Conservation (phyloP, 2,113 vertebrate species). For the Lynx canadensis region DNA sequence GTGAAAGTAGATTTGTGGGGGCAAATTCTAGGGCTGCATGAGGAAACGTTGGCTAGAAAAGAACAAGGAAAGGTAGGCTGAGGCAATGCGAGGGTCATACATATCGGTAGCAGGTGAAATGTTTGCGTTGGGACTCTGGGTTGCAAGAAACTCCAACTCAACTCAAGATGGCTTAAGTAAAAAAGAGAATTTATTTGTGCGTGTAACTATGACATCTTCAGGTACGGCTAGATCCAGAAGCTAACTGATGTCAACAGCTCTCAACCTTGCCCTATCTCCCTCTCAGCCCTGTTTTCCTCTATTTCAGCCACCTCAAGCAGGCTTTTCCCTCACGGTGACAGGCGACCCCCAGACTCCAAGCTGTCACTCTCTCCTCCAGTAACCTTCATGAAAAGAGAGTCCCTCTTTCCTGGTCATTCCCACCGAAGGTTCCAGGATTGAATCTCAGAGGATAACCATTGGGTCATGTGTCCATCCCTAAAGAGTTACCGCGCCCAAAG, state of each 20-base stretch:
- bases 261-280: background rate
- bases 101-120: fast-evolving
- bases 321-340: background rate
- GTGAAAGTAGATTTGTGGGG: background rate
- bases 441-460: background rate
- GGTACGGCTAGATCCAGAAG: background rate
- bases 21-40: background rate
- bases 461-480: background rate
- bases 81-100: background rate
- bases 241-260: background rate
- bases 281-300: background rate
- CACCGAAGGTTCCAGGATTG: background rate
- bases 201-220: background rate
- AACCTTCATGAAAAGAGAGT: background rate
- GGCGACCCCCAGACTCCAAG: background rate
- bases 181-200: background rate
- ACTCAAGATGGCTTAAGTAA: background rate
- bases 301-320: background rate
- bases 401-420: background rate
- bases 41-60: background rate
- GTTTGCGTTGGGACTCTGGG: background rate
- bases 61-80: background rate
- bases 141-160: background rate
- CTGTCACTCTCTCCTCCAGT: background rate
- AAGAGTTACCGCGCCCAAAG: background rate